Percentiles rank a stretch among this genome's conserved stretches.
phyloP scores from a whole-genome alignment of 2,113 vertebrate genomes.

The Oncorhynchus keta region DNA sequence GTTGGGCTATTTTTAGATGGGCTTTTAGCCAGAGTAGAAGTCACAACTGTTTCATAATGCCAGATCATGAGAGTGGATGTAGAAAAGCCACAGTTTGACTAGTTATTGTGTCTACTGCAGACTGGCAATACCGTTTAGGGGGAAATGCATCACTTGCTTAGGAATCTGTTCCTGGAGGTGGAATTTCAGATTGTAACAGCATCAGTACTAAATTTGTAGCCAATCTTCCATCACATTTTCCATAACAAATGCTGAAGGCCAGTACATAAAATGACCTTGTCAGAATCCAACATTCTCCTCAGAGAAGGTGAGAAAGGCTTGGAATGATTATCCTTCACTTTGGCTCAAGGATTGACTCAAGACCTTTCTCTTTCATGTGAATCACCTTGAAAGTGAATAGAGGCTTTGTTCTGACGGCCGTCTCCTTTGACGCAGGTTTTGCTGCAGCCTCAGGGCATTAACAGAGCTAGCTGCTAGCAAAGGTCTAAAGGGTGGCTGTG shows the following conservation, averaged over 20 bases:
- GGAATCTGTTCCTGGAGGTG: background rate
- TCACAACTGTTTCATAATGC: constrained; percentile 31
- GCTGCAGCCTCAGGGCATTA: background rate
- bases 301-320: constrained; percentile 17
- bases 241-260: background rate
- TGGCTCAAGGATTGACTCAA: constrained; percentile 8
- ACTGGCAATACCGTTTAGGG: background rate
- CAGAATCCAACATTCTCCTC: background rate
- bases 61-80: background rate
- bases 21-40: constrained; percentile 40
- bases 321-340: constrained; percentile 18
- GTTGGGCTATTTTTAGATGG: constrained; percentile 67
- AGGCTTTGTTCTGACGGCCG: background rate
- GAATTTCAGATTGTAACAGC: background rate
- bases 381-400: background rate
- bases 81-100: background rate
- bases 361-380: background rate
- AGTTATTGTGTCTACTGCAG: background rate
- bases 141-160: background rate
- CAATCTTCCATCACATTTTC: background rate
- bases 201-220: background rate
- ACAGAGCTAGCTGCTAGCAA: background rate
- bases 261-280: background rate
- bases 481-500: background rate
- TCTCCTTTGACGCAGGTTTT: background rate